These are phyloP conservation scores for Leptobrachium leishanense DNA, from an alignment of 2,113 vertebrate genomes.

Conservation along the genomic window DNA sequence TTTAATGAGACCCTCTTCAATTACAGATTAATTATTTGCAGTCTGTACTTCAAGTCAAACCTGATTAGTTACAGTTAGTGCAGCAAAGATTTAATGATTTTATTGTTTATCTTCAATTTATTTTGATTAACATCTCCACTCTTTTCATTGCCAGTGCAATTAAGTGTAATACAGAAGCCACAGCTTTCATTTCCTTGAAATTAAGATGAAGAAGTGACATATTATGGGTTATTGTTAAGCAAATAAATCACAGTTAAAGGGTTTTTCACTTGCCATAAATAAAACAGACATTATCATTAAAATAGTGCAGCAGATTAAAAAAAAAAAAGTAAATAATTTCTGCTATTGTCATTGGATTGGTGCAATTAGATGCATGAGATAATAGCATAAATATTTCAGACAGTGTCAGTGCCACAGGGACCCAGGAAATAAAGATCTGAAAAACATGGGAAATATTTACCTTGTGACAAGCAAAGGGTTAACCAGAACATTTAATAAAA, in stretches of 20 bases:
- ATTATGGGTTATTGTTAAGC: constrained; percentile 79
- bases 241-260: constrained; percentile 86
- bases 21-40: constrained; percentile 85
- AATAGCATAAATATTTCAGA: background rate
- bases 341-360: constrained; percentile 17
- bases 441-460: no score
- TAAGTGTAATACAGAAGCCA: constrained; percentile 77
- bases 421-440: no score
- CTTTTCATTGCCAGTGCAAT: constrained; percentile 82
- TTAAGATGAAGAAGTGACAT: constrained; percentile 81
- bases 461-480: no score
- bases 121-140: constrained; percentile 86
- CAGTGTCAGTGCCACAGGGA: no score
- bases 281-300: constrained; percentile 74
- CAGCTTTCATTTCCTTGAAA: constrained; percentile 80
- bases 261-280: constrained; percentile 76
- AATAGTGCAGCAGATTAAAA: constrained; percentile 44
- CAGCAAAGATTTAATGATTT: constrained; percentile 84
- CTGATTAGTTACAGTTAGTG: constrained; percentile 85
- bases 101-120: constrained; percentile 90
- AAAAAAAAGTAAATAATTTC: constrained; percentile 1
- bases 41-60: constrained; percentile 80
- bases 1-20: constrained; percentile 77
- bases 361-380: constrained; percentile 38
- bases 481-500: no score